Conservation (phyloP, 2,888 invertebrate genomes). For the Drosophila fulvimacula region DNA sequence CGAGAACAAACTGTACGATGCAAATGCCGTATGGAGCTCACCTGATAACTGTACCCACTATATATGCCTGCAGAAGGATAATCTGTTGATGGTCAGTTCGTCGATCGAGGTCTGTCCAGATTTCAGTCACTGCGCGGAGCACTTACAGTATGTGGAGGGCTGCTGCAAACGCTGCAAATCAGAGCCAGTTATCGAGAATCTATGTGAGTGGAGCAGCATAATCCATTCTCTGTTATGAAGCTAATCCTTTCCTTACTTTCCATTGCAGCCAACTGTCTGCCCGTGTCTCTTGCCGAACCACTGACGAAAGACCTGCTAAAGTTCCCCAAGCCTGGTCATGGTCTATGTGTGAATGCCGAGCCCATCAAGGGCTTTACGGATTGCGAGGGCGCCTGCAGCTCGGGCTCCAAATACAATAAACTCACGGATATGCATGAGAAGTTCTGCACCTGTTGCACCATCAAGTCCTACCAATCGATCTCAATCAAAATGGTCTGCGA, state of each 20-base stretch:
- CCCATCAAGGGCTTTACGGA: constrained; percentile 88
- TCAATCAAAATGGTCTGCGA: constrained; percentile 84
- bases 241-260: background rate
- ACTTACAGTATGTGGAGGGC: constrained; percentile 87
- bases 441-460: constrained; percentile 87
- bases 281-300: constrained; percentile 86
- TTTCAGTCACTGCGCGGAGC: constrained; percentile 86
- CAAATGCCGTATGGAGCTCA: constrained; percentile 87
- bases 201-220: constrained; percentile 55
- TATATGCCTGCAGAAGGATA: constrained; percentile 85
- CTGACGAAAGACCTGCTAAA: constrained; percentile 87
- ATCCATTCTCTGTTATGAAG: background rate
- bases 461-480: constrained; percentile 80
- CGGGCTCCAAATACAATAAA: constrained; percentile 89
- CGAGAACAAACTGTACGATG: constrained; percentile 85
- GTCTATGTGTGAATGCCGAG: constrained; percentile 88
- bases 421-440: constrained; percentile 87
- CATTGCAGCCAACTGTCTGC: constrained; percentile 86
- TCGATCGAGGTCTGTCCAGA: constrained; percentile 87
- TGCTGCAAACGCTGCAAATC: constrained; percentile 89
- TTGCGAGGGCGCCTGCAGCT: constrained; percentile 90
- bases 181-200: constrained; percentile 83
- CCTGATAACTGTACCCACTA: constrained; percentile 88
- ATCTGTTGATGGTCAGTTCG: constrained; percentile 86
- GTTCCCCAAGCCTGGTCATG: constrained; percentile 85